These are phyloP conservation scores for Lasioglossum figueresi DNA, from an alignment of 2,888 invertebrate species.

Conservation along the genomic window DNA sequence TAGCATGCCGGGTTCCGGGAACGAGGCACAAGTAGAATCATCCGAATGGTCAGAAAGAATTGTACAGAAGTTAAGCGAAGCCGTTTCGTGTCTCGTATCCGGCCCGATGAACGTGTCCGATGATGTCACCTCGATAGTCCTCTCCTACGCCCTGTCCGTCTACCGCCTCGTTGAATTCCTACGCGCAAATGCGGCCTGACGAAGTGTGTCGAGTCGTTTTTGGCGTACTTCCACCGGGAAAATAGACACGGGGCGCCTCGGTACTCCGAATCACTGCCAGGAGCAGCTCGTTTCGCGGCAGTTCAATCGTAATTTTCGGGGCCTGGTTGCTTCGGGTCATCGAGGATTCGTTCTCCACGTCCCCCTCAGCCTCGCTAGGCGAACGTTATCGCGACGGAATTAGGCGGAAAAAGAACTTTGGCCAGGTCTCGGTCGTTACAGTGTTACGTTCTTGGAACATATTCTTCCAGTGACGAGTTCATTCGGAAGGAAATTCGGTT, in stretches of 20 bases:
- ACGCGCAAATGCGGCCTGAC: constrained; percentile 36
- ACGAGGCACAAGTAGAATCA: neutral
- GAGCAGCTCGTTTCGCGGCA: constrained; percentile 20
- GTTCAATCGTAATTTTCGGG: constrained; percentile 47
- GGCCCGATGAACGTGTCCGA: constrained; percentile 30
- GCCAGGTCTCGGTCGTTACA: constrained; percentile 14
- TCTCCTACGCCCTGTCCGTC: neutral
- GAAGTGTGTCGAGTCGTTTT: constrained; percentile 65
- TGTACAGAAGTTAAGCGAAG: neutral
- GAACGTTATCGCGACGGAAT: constrained; percentile 24
- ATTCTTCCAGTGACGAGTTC: neutral
- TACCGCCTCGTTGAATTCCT: constrained; percentile 48
- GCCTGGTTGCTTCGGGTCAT: constrained; percentile 26
- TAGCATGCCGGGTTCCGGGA: neutral
- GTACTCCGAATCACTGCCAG: constrained; percentile 52
- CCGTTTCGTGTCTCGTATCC: neutral
- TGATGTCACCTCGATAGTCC: constrained; percentile 44
- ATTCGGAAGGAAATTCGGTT: neutral
- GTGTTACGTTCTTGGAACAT: constrained; percentile 3
- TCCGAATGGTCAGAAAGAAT: neutral
- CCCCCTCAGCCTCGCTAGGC: too few species aligned
- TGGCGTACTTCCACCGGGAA: constrained; percentile 67
- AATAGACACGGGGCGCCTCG: constrained; percentile 61
- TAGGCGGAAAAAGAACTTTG: neutral
- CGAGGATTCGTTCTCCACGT: neutral